Conservation (phyloP, 2,797 vertebrate genomes). For the Aeoliscus strigatus region DNA sequence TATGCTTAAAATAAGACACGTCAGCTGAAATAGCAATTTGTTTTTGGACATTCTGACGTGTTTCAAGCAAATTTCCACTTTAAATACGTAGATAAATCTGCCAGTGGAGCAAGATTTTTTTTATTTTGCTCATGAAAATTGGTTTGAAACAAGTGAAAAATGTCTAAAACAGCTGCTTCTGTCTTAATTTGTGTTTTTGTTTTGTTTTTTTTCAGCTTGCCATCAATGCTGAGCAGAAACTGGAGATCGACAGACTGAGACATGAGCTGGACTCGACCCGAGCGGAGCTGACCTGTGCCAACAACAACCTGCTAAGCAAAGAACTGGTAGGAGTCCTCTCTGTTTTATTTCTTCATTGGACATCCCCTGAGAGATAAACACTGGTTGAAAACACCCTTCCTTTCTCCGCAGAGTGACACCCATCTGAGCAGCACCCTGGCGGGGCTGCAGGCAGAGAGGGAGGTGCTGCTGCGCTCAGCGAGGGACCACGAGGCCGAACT, state of each 20-base stretch:
- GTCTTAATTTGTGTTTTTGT: no score
- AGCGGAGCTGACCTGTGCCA: constrained; percentile 60
- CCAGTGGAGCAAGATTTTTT: no score
- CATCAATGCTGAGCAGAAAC: constrained; percentile 78
- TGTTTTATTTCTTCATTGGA: background rate
- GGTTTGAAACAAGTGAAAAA: no score
- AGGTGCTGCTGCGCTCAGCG: constrained; percentile 52
- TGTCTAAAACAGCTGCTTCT: no score
- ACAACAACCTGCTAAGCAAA: constrained; percentile 66
- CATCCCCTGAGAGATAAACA: background rate
- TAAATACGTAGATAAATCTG: no score
- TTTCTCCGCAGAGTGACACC: constrained; percentile 62
- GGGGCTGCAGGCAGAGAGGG: constrained; percentile 75
- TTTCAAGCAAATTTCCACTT: no score
- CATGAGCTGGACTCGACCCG: constrained; percentile 79
- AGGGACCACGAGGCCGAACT: constrained; percentile 72
- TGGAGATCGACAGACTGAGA: constrained; percentile 81
- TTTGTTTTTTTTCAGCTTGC: constrained; percentile 50
- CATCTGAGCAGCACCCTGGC: constrained; percentile 69
- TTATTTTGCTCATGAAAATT: no score
- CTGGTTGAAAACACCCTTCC: background rate
- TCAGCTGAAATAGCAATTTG: no score
- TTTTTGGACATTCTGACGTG: no score
- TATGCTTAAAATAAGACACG: no score
- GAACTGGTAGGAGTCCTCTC: constrained; percentile 53